Percentiles rank a stretch among this genome's conserved stretches.
phyloP scores from a whole-genome alignment of 2,888 invertebrate species.

The Unio delphinus region DNA sequence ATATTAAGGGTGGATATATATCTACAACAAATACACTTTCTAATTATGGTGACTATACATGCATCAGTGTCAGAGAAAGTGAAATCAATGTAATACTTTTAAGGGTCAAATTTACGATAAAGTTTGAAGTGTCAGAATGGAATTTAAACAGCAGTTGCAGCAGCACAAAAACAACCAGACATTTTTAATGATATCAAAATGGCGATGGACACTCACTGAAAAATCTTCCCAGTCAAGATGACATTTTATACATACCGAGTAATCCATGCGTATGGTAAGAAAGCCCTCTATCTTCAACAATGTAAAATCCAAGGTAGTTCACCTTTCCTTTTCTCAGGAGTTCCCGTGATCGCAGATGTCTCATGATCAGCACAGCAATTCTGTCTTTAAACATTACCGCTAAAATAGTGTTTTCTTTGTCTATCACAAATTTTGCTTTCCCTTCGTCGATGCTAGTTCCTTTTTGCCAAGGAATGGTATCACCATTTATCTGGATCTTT shows the following conservation, averaged over 20 bases:
- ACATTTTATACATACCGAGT: conserved; percentile 27
- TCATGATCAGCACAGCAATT: conserved; percentile 38
- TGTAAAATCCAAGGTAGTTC: conserved; percentile 47
- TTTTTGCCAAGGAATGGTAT: conserved; percentile 30
- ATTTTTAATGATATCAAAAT: too few species aligned
- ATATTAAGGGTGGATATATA: too few species aligned
- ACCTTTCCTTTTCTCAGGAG: conserved; percentile 38
- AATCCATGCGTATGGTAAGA: conserved; percentile 48
- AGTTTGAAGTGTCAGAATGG: too few species aligned
- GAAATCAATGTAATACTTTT: too few species aligned
- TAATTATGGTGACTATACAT: too few species aligned
- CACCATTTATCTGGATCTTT: conserved; percentile 21
- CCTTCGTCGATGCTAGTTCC: conserved; percentile 27
- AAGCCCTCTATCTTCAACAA: conserved; percentile 43
- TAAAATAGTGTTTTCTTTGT: conserved; percentile 38
- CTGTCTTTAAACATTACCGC: conserved; percentile 44
- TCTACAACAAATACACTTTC: too few species aligned
- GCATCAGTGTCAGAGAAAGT: too few species aligned
- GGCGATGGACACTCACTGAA: too few species aligned
- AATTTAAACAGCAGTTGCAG: too few species aligned
- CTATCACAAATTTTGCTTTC: conserved; percentile 44
- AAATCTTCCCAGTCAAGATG: too few species aligned
- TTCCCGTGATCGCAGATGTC: conserved; percentile 35
- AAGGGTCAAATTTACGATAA: too few species aligned
- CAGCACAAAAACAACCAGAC: too few species aligned